Evolutionary conservation across 2,888 invertebrate genomes (phyloP), one percentile per base, ranked within the genome.

Genomic region (Eupithecia abbreviata): DNA sequence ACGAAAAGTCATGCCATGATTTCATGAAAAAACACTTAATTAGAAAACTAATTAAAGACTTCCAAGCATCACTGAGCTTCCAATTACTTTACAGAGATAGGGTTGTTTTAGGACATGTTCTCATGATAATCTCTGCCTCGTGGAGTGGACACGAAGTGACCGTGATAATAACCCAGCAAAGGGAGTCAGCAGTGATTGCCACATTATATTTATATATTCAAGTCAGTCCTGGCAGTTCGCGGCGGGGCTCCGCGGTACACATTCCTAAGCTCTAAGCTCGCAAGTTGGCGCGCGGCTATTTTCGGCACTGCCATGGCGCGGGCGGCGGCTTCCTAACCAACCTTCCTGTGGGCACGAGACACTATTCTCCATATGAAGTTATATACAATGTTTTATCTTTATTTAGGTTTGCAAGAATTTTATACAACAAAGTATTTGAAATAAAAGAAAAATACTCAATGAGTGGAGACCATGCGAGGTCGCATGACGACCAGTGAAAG

Each of bases 281-380:
- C 78, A 76, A 79, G 77, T 80, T 79, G 77, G 79, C 74, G 45
- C 43, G 77, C 67, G 72, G 77, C 81, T 82, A 82, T 82, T 82
- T 80, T 79, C 45, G 81, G 78, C 78, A 76, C 74, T 76, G 72
- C 75, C 79, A 73, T 51, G 75, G 76, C 78, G 79, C 74, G 58
- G 75, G 73, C 78, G 74, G 76, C 67, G 71, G 78, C 51, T 69
- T 80, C 74, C 77, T 77, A 78, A 79, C 73, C 79, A 80, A 79
- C 81, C 82, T 80, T 82, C 80, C 82, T 79, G 79, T 79, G 81
- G 75, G 79, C 70, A 77, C 68, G 77, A 77, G 74, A 72, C 70
- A n/a, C 55, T 42, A 30, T 67, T 74, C 62, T 67, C 5, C 12
- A 30, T 70, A 71, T 47, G 15, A 69, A 58, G 45, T 68, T 47